Percentiles rank a stretch among this genome's conserved stretches.
Conservation (phyloP, 2,888 invertebrate species). For the Diloba caeruleocephala region DNA sequence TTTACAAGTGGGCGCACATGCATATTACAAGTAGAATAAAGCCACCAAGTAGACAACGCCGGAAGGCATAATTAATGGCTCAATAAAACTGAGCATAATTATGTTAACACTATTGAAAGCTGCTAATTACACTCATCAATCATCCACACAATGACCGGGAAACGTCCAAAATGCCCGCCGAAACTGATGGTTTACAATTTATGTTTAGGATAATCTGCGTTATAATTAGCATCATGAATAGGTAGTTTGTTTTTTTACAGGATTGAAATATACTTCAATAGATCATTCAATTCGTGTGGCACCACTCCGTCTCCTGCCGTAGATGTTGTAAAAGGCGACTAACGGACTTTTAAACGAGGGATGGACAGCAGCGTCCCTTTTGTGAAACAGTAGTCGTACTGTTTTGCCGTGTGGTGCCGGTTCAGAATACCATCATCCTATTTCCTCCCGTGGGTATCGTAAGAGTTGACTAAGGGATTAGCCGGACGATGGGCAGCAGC, state of each 20-base stretch:
- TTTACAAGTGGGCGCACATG: no score
- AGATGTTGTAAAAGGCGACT: no score
- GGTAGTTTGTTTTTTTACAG: neutral
- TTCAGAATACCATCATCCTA: no score
- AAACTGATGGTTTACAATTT: conserved; percentile 41
- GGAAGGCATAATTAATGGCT: conserved; percentile 23
- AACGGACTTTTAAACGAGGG: no score
- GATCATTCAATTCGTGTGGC: no score
- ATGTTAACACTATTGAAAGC: conserved; percentile 33
- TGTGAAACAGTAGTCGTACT: no score
- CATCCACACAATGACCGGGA: conserved; percentile 50
- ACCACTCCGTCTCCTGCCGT: no score
- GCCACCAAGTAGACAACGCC: conserved; percentile 1
- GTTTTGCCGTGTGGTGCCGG: no score
- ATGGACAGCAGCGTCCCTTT: no score
- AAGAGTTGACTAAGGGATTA: no score
- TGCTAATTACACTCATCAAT: conserved; percentile 53
- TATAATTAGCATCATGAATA: conserved; percentile 18
- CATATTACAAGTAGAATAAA: neutral
- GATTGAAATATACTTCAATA: neutral
- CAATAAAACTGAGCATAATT: conserved; percentile 40
- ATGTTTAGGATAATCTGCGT: conserved; percentile 15
- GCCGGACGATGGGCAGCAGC: no score
- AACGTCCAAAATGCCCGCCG: conserved; percentile 30
- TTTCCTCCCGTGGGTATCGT: no score